Evolutionary conservation across 2,888 invertebrate genomes (phyloP).

Genomic region (Trichogramma dendrolimi): DNA sequence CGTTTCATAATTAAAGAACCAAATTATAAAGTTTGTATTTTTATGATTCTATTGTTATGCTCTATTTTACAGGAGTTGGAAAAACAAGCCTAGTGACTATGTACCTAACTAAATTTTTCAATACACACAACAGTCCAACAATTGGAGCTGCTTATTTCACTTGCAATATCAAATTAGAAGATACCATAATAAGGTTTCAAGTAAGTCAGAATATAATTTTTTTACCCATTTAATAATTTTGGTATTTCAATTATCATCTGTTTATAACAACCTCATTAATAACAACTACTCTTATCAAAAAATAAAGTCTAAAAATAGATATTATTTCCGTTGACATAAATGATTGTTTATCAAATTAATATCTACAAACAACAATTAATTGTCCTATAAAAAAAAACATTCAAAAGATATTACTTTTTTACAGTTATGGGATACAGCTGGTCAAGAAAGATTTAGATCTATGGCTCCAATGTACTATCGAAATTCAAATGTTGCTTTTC

Average conservation of each 20-base stretch:
- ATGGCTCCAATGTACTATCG: conserved; percentile 95
- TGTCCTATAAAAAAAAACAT: not conserved
- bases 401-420: conserved; percentile 40
- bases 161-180: conserved; percentile 72
- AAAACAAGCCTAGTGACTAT: conserved; percentile 82
- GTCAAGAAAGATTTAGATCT: conserved; percentile 81
- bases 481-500: conserved; percentile 82
- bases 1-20: not conserved
- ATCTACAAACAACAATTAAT: too few species aligned
- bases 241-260: not conserved
- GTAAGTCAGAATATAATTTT: conserved; percentile 50
- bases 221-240: conserved; percentile 43
- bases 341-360: too few species aligned
- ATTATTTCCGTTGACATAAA: not conserved
- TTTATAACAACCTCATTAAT: not conserved
- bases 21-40: not conserved
- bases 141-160: conserved; percentile 89
- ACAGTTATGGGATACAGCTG: conserved; percentile 86
- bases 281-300: not conserved
- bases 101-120: conserved; percentile 75
- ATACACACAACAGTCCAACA: conserved; percentile 73
- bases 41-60: not conserved
- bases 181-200: conserved; percentile 71
- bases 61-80: conserved; percentile 70
- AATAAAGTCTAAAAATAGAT: not conserved